Base-by-base conservation (phyloP, 2,888 invertebrate genomes). In the Caenorhabditis sp. region DNA sequence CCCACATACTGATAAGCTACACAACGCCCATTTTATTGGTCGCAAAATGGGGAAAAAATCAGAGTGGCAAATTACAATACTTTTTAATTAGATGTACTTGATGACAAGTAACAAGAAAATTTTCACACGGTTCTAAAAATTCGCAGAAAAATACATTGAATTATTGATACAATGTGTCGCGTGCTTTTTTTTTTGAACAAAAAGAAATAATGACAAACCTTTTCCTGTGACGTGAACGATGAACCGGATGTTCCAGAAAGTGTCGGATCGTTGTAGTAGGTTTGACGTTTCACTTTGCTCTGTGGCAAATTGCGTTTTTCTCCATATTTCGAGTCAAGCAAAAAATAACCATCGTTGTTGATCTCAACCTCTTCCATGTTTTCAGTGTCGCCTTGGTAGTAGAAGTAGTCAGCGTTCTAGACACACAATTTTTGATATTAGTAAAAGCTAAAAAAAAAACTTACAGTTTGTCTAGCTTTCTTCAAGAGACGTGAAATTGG, bases 311-410 rank as follows among this genome's bases (percentile, higher is more conserved):
- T 77, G 17, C 66, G 72, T 31, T 68, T 69, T 23, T 62, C 57
- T 50, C 83, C 83, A n/a, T 70, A 57, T 27, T 78, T 77, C 31
- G 68, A 69, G 62, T 77, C 69, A 49, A 84, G 65, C 21, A 84
- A 69, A 62, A 84, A 84, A 62, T 76, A 84, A 31, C 84, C 84
- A 5, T 81, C 84, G 53, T 82, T 78, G 66, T 69, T 76, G 43
- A 83, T 69, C 69, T 83, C 66, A 51, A 72, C 57, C 2, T 73
- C 68, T 43, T 74, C 75, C 17, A 58, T 17, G 5, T 60, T 49
- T 4, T 70, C 64, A 21, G 54, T 51, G n/a, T 62, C 65, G 4
- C 43, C 19, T 8, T 63, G 55, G 17, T 36, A 49, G 36, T 66
- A 60, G 43, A 63, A 67, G 17, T 67, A 49, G 24, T 69, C 64